Conservation (phyloP, 2,888 invertebrate species). For the Dysmachus trigonus region DNA sequence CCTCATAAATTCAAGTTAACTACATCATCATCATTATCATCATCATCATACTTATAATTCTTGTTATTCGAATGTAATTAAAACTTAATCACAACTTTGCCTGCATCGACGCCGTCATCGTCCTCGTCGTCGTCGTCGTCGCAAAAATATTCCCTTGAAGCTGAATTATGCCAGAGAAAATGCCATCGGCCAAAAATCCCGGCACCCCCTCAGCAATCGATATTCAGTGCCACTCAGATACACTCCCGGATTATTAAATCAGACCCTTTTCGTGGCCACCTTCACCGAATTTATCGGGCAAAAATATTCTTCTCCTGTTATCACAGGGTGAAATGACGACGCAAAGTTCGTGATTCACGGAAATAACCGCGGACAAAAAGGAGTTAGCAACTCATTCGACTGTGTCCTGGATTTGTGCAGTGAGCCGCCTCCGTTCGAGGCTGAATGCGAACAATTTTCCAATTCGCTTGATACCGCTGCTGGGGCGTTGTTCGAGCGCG, state of each 20-base stretch:
- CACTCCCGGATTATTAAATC: constrained; percentile 6
- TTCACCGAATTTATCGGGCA: background rate
- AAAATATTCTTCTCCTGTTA: background rate
- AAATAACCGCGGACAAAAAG: background rate
- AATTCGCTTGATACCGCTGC: background rate
- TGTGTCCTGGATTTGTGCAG: constrained; percentile 3
- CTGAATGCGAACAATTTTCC: background rate
- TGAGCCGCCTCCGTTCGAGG: background rate
- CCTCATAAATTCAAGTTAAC: background rate
- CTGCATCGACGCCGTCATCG: background rate
- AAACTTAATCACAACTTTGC: constrained; percentile 23
- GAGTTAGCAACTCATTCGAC: constrained; percentile 1
- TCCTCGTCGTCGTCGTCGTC: background rate
- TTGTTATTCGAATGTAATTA: constrained; percentile 2
- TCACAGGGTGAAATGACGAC: background rate
- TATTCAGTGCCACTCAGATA: constrained; percentile 26
- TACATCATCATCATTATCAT: background rate
- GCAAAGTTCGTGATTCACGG: background rate
- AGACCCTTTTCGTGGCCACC: background rate
- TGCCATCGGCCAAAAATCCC: background rate
- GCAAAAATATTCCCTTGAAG: background rate
- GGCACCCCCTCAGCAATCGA: background rate
- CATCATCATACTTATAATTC: background rate
- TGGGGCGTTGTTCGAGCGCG: background rate
- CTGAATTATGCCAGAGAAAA: background rate